Base-by-base conservation (phyloP, 1,140 invertebrate genomes). In the Drosophila lini region DNA sequence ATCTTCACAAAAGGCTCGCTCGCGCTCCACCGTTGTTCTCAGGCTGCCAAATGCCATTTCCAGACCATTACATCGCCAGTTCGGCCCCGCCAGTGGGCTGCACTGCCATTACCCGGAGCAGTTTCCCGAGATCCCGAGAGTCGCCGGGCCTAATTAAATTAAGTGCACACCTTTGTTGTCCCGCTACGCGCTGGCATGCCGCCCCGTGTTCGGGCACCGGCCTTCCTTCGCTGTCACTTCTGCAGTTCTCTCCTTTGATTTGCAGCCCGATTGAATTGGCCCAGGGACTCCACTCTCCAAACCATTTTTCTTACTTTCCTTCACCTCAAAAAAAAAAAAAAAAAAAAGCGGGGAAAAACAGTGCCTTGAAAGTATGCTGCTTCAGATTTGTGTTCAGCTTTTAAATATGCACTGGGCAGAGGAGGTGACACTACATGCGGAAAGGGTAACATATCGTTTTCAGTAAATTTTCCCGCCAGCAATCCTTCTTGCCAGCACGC, bases 111-210 rank as follows among this genome's bases (percentile, higher is more conserved):
- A 55, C 52, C 52, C 52, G 52, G 34, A 55, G 16, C 68, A 56
- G 28, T 34, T 22, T 28, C 40, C 45, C 48, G 40, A 50, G 65
- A 42, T 61, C 36, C 58, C 61, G 11, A 10, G 45, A 63, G 57
- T 53, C 32, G 25, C 59, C 50, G 55, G 55, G 53, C 86, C 76
- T 86, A 86, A 86, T 86, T 86, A 86, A 86, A 89, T 86, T 88
- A 89, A 83, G 84, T 80, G 84, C 84, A 80, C 84, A 83, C 83
- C 83, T 83, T 80, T 85, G 74, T 78, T 80, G 82, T 47, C 48
- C 52, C 53, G 65, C 55, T 62, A 77, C 83, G 79, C 44, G 34
- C 48, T 62, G 83, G 83, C 77, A 88, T 88, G 74, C 64, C 56
- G 48, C 48, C 48, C 56, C 44, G 32, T 41, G n/a, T 10, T 8